These are phyloP conservation scores for Smittia sp. DNA, from an alignment of 2,888 invertebrate genomes.

Conservation along the genomic window DNA sequence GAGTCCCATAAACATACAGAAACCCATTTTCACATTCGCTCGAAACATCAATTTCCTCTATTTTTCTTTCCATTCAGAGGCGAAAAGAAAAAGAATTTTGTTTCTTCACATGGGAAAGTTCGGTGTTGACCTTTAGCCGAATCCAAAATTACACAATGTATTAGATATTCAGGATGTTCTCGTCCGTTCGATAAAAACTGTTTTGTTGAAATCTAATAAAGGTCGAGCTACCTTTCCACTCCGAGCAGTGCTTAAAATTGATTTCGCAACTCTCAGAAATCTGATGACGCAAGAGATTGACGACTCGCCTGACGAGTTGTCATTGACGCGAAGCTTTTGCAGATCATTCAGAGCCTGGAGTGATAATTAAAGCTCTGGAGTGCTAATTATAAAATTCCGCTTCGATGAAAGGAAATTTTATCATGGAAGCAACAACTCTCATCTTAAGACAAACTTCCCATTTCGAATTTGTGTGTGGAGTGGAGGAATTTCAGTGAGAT, in stretches of 20 bases:
- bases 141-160: slow-evolving; percentile 5
- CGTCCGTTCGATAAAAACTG: neutral
- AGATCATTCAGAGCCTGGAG: neutral
- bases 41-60: neutral
- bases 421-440: too few relatives aligned
- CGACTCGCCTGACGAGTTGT: neutral
- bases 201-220: slow-evolving; percentile 11
- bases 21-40: slow-evolving; percentile 11
- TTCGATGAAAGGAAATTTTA: neutral
- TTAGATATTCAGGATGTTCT: slow-evolving; percentile 14
- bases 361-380: too few relatives aligned
- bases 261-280: neutral
- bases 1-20: neutral
- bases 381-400: neutral
- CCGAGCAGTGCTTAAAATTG: slow-evolving; percentile 2
- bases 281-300: neutral
- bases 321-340: neutral
- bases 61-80: neutral
- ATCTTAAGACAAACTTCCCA: too few relatives aligned
- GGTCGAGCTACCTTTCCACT: neutral
- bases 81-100: neutral
- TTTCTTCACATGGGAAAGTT: neutral
- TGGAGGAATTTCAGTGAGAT: too few relatives aligned
- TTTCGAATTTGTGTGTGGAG: too few relatives aligned
- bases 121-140: slow-evolving; percentile 8